Percentiles rank a stretch among this genome's conserved stretches.
phyloP scores from a whole-genome alignment of 2,113 vertebrate species.

The Nipponia nippon region DNA sequence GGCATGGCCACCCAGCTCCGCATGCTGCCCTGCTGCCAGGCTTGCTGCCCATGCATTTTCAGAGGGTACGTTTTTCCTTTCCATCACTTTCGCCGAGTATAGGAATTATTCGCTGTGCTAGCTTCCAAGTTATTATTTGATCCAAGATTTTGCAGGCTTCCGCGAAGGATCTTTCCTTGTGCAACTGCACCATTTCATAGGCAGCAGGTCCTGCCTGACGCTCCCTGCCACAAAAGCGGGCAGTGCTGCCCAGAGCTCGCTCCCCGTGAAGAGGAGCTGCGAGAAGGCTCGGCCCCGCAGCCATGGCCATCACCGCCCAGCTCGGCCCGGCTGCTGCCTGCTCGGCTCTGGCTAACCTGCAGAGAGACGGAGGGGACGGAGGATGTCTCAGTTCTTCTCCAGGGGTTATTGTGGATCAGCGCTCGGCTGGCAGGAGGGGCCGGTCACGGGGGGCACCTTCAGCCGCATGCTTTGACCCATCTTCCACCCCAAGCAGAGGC shows the following conservation, averaged over 20 bases:
- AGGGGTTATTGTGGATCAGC: background rate
- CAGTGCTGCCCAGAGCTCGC: background rate
- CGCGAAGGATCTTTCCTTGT: background rate
- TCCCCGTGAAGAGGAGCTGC: rapidly evolving
- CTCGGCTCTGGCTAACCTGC: background rate
- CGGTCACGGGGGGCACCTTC: too few species aligned
- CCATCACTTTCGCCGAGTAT: background rate
- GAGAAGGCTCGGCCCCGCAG: background rate
- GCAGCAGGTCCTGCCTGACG: background rate
- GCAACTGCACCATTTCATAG: rapidly evolving
- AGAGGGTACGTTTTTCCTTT: background rate
- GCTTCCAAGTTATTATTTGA: background rate
- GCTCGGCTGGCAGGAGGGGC: background rate
- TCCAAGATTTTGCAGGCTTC: background rate
- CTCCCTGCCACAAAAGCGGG: background rate
- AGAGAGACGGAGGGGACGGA: background rate
- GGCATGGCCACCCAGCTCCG: background rate
- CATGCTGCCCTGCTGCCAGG: background rate
- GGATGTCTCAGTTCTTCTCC: background rate
- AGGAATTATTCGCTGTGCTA: background rate
- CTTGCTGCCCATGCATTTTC: background rate
- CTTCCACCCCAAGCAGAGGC: background rate
- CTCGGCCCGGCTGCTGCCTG: background rate
- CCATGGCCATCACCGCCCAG: background rate
- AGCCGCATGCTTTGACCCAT: background rate